A percentile compares a stretch with the other conserved stretches of the same genome.
These are phyloP conservation scores for Indri indri DNA, from an alignment of 2,113 vertebrate species.

Conservation along the genomic window DNA sequence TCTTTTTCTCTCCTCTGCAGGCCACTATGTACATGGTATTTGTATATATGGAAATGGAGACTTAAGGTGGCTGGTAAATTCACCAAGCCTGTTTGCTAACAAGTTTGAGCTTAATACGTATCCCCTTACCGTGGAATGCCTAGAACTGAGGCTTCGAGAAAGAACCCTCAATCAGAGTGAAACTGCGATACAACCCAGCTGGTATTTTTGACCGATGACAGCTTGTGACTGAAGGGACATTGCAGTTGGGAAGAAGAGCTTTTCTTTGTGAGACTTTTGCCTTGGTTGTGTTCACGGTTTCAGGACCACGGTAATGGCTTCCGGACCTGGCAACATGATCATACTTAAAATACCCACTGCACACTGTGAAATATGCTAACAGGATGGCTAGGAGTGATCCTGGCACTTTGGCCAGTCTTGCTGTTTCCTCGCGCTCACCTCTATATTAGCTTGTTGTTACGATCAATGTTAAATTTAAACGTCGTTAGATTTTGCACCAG, in stretches of 20 bases:
- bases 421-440: neutral
- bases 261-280: neutral
- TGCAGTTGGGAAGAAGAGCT: neutral
- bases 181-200: slow-evolving; percentile 77
- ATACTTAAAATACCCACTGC: neutral
- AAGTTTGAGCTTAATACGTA: slow-evolving; percentile 86
- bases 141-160: slow-evolving; percentile 84
- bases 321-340: neutral
- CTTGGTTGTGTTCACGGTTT: neutral
- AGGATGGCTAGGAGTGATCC: neutral
- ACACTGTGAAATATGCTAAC: neutral
- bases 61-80: slow-evolving; percentile 84
- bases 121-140: slow-evolving; percentile 85
- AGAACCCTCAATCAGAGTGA: slow-evolving; percentile 84
- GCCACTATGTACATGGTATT: slow-evolving; percentile 84
- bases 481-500: neutral
- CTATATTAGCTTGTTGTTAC: neutral
- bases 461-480: neutral
- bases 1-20: slow-evolving; percentile 64
- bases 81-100: slow-evolving; percentile 84
- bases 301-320: neutral
- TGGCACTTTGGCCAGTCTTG: neutral
- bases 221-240: neutral
- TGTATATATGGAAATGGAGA: slow-evolving; percentile 87
- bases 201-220: slow-evolving; percentile 81